Evolutionary conservation across 2,113 vertebrate genomes (phyloP), one percentile per base, ranked within the genome.

Genomic region (Xiphophorus maculatus): DNA sequence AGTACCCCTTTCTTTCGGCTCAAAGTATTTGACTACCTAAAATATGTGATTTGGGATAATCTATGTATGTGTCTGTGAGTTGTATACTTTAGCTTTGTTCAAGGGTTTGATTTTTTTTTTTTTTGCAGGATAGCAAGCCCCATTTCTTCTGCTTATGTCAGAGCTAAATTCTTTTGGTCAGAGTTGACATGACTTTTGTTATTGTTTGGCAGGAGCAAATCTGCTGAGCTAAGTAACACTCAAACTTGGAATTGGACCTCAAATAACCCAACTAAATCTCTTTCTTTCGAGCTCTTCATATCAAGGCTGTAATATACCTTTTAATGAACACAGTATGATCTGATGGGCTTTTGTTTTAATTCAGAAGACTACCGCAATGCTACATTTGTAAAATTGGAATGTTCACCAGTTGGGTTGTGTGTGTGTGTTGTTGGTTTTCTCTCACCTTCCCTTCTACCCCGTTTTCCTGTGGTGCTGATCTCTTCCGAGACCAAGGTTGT

Each of bases 1-100:
- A 79, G 58, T 80, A 69, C 51, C 25, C 51, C 22, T 58, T 73
- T 27, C 64, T 74, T 40, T 42, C 71, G 62, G 77, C 67, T 75
- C 28, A 62, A 68, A 74, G 75, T 79, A 78, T 82, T 81, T 80
- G 66, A 63, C 62, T 72, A 25, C 73, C 65, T 81, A 32, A 74
- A 82, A 77, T 63, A 71, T 68, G 42, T 25, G 28, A 44, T 29
- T 76, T 66, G 48, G 69, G 81, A 77, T 17, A 63, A 66, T 48
- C 0, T 27, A 33, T 33, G n/a, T 58, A 62, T 54, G 63, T 6
- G 68, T 65, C 63, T 40, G 60, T 48, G 29, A 40, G 68, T 35
- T 29, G 65, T 67, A 35, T 32, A 15, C 40, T 42, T 42, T 42
- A 32, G 30, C 19, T 6, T 33, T 70, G 61, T 42, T 33, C 15